Conservation (phyloP, 2,888 invertebrate genomes). For the Cephus rjabovi region DNA sequence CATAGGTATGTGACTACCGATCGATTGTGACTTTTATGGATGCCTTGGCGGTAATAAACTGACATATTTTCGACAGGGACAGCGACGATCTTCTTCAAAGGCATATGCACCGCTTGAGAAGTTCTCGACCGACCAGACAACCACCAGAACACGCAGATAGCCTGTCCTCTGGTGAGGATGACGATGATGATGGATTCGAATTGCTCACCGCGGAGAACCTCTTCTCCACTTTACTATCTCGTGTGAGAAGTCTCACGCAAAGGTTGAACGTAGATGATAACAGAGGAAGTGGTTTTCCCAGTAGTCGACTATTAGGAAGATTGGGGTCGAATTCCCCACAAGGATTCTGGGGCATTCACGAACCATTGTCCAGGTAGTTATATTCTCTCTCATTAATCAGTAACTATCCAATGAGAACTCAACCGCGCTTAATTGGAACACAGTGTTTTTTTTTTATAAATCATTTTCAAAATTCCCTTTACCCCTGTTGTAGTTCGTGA, state of each 20-base stretch:
- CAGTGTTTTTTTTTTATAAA: neutral
- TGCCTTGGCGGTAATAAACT: neutral
- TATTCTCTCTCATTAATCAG: constrained; percentile 5
- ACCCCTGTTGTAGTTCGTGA: constrained; percentile 16
- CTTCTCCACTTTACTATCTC: constrained; percentile 86
- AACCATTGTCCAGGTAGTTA: constrained; percentile 68
- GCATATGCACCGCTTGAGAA: constrained; percentile 68
- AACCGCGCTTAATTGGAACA: neutral
- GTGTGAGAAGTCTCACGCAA: constrained; percentile 87
- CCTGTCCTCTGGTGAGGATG: constrained; percentile 88
- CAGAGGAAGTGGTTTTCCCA: constrained; percentile 73
- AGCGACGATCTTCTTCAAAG: constrained; percentile 61
- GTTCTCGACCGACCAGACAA: constrained; percentile 75
- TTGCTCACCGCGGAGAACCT: constrained; percentile 91
- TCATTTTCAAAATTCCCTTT: neutral
- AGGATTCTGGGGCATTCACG: constrained; percentile 68
- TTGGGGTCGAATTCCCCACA: constrained; percentile 58
- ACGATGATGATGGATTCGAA: constrained; percentile 92
- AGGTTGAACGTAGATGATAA: constrained; percentile 87
- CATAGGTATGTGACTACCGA: constrained; percentile 59
- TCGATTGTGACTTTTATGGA: neutral
- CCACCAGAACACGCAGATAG: constrained; percentile 83
- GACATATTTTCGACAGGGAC: constrained; percentile 36
- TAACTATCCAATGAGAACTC: neutral
- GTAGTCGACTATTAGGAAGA: constrained; percentile 72